phyloP scores from a whole-genome alignment of 2,888 invertebrate species.

The Perizoma affinitatum region DNA sequence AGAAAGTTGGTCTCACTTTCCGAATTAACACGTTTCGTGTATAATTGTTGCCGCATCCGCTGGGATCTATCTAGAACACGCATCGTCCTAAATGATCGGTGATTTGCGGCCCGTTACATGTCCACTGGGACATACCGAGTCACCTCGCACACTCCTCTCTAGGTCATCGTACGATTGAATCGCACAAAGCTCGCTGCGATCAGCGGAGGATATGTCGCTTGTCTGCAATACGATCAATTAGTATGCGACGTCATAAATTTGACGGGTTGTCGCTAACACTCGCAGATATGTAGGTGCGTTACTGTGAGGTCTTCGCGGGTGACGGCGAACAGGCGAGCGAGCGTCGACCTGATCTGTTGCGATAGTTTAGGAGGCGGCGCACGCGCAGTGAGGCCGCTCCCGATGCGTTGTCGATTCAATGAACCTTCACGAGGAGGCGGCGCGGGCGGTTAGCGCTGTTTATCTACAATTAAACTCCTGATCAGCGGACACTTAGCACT shows the following conservation, averaged over 20 bases:
- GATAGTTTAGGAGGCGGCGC: conserved; percentile 5
- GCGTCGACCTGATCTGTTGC: not conserved
- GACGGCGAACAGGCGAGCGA: too few species aligned
- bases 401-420: conserved; percentile 22
- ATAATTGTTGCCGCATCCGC: conserved; percentile 7
- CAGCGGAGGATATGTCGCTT: too few species aligned
- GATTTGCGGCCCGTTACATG: not conserved
- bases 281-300: too few species aligned
- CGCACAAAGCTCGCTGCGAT: too few species aligned
- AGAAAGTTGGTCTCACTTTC: conserved; percentile 17
- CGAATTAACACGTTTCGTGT: conserved; percentile 6
- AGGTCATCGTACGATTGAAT: too few species aligned
- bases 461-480: conserved; percentile 14
- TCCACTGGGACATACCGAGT: too few species aligned
- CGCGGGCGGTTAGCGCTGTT: conserved; percentile 21
- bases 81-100: conserved; percentile 1
- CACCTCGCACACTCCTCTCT: too few species aligned
- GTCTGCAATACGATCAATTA: too few species aligned
- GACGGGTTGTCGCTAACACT: too few species aligned
- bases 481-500: conserved; percentile 1
- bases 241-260: too few species aligned
- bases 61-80: conserved; percentile 5
- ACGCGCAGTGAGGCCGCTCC: conserved; percentile 1
- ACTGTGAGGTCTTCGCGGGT: too few species aligned
- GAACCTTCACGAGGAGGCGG: conserved; percentile 14